Conservation (phyloP, 2,888 invertebrate species). For the Cheiracanthium punctorium region DNA sequence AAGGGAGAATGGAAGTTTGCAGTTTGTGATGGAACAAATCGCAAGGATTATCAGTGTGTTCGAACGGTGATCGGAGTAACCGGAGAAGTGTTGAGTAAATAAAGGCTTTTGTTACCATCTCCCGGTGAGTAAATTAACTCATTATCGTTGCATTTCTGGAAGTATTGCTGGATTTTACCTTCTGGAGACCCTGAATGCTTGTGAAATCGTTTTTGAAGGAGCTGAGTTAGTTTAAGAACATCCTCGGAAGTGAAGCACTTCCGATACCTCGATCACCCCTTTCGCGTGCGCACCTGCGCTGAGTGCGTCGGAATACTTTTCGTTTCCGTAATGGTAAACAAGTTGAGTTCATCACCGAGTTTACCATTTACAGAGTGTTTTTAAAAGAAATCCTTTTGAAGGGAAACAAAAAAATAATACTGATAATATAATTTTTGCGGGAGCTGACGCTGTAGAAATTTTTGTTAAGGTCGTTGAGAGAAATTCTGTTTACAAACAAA, state of each 20-base stretch:
- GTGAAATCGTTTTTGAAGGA: too few species aligned
- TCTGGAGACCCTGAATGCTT: neutral
- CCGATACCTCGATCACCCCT: neutral
- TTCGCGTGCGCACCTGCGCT: neutral
- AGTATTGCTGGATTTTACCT: neutral
- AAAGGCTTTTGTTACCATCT: neutral
- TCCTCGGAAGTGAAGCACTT: neutral
- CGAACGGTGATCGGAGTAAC: slow-evolving; percentile 9
- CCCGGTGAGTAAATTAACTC: slow-evolving; percentile 4
- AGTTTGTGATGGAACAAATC: slow-evolving; percentile 37
- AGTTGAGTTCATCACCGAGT: too few species aligned
- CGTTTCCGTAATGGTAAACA: too few species aligned
- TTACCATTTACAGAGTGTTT: too few species aligned
- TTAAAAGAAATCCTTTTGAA: too few species aligned
- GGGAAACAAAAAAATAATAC: too few species aligned
- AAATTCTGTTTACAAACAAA: too few species aligned
- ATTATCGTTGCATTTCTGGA: neutral
- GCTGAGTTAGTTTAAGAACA: neutral
- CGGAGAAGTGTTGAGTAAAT: slow-evolving; percentile 6
- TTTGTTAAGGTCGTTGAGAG: too few species aligned
- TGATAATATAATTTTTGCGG: too few species aligned
- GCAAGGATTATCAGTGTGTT: slow-evolving; percentile 38
- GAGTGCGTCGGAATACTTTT: too few species aligned
- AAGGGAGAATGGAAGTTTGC: slow-evolving; percentile 24
- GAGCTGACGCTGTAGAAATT: too few species aligned